Base-by-base conservation (phyloP, 2,797 vertebrate genomes). In the Sebastes cheni region DNA sequence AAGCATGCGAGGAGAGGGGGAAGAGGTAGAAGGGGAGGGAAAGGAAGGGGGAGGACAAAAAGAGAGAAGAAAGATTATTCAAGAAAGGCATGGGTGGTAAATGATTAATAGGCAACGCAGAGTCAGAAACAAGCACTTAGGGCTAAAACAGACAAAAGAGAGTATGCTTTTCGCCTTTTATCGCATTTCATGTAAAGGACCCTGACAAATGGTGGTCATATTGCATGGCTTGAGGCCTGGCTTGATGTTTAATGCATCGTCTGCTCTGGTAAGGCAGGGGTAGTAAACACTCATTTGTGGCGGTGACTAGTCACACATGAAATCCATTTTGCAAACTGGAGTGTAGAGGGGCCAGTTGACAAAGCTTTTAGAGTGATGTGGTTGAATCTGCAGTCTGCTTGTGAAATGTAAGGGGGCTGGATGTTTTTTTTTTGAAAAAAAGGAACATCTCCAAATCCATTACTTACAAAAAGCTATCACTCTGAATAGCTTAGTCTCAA, bases 91-190 rank as follows among this genome's bases (percentile, higher is more conserved):
- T 93, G 95, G 88, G 94, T 96, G 95, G 88, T 98, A 97, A 98
- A 98, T 98, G 96, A 98, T 99, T 99, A 97, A 98, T 97, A 97
- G 94, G 89, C 93, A 95, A 96, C 95, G 94, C 96, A 95, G 95
- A 97, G 97, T 97, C 96, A 96, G 95, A 96, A 95, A 95, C 94
- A 97, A 98, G 96, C 95, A 97, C 96, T 97, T 95, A 96, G 95
- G 96, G 97, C 95, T 92, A 92, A 93, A 95, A 95, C 93, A 95
- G 97, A 98, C 97, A 97, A 98, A 97, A 95, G 93, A 94, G 91
- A 91, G 96, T 96, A 95, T 92, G 93, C 86, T 91, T 94, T 95
- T 93, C 84, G 82, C 91, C 94, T 93, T 90, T 95, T 91, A 95
- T 94, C 86, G 89, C 92, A 92, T 95, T 96, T 95, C 93, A 93